A percentile compares a stretch with the other conserved stretches of the same genome.
Conservation (phyloP, 2,797 vertebrate genomes). For the Oreonectes daqikongensis region DNA sequence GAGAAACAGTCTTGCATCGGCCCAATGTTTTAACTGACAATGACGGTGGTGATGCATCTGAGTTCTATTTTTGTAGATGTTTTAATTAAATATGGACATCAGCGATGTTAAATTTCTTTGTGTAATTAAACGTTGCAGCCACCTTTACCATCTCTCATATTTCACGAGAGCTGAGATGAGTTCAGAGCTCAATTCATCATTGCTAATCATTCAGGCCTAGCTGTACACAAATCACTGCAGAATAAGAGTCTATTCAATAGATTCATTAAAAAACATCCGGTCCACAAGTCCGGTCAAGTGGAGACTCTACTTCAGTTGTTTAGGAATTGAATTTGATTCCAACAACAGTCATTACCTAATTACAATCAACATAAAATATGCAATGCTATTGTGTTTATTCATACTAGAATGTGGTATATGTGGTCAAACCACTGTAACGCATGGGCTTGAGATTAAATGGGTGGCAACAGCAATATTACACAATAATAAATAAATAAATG, state of each 20-base stretch:
- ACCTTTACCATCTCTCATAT: constrained; percentile 67
- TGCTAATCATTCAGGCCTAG: constrained; percentile 57
- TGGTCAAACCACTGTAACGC: too few species aligned
- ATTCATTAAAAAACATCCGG: constrained; percentile 44
- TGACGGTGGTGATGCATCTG: constrained; percentile 1
- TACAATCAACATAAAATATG: constrained; percentile 28
- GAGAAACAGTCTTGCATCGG: constrained; percentile 5
- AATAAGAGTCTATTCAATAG: constrained; percentile 37
- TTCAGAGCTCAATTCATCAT: constrained; percentile 70
- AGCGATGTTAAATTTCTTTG: constrained; percentile 40
- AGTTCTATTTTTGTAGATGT: constrained; percentile 44
- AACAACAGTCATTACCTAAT: constrained; percentile 34
- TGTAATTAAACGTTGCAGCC: constrained; percentile 70
- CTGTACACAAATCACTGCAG: constrained; percentile 37
- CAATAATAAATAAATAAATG: too few species aligned
- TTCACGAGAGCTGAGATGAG: constrained; percentile 63
- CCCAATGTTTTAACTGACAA: constrained; percentile 28
- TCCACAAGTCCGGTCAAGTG: constrained; percentile 31
- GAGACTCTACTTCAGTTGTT: constrained; percentile 32
- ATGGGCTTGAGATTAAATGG: too few species aligned
- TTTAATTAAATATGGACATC: constrained; percentile 50
- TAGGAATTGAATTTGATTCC: constrained; percentile 35
- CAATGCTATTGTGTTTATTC: constrained; percentile 19
- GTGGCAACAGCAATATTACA: too few species aligned
- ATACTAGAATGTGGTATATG: too few species aligned